Base-by-base conservation (phyloP, 35 echinoderm and acorn worm species). In the Lytechinus variegatus region DNA sequence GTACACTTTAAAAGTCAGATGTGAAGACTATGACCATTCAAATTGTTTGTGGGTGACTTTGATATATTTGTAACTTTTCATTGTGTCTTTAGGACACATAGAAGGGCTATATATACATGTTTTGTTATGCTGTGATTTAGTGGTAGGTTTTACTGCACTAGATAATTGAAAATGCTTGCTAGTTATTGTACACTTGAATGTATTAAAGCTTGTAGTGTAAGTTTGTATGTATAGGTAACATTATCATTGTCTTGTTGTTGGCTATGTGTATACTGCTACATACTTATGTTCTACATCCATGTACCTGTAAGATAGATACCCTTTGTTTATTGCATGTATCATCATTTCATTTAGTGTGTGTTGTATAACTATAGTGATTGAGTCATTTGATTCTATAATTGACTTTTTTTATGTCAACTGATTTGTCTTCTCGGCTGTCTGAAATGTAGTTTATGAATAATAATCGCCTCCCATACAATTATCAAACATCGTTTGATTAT, bases 1-100 rank as follows among this genome's bases (percentile, higher is more conserved):
- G 88, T 90, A 90, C 52, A 90, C 88, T 90, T 90, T 90, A 90
- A 10, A 90, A 90, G 88, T 90, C 88, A 90, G 88, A 44, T 54
- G 12, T 24, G 16, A 90, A 90, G 21, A 90, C 88, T 90, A 90
- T 54, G 10, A 90, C 88, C 88, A 90, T 90, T 79, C 5, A 10
- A 90, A 21, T 90, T 5, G 52, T 90, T 90, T 90, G 88, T 90
- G 88, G 88, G 88, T 90, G 88, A 10, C 52, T 79, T 79, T 24
- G n/a, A 89, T 89, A 90, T 52, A 90, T 54, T 10, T 13, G 88
- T 90, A 90, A 90, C 88, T 90, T 90, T 54, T 90, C 88, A 90
- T 44, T 90, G 88, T 54, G 52, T 90, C 52, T 44, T 29, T 33
- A 6, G 4, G 66, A 79, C 9, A 21, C 88, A 90, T 90, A 90